phyloP scores from a whole-genome alignment of 2,113 vertebrate species.

The Chlamydotis undulata region DNA sequence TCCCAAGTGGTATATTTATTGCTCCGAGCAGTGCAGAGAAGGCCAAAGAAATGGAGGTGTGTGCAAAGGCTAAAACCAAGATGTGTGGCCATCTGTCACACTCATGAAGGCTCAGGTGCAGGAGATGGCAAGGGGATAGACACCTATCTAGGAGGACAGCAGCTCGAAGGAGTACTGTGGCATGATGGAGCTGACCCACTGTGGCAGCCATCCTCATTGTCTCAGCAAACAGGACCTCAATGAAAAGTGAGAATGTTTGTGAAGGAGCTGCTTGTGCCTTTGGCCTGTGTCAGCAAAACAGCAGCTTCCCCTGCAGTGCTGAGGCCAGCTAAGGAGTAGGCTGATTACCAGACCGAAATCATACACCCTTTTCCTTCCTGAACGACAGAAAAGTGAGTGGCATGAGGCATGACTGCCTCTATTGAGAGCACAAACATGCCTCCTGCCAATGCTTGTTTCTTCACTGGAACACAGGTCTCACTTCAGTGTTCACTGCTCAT shows the following conservation, averaged over 20 bases:
- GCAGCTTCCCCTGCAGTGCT: neutral
- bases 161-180: neutral
- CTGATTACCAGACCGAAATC: neutral
- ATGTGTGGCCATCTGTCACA: neutral
- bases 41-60: neutral
- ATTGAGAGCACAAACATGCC: neutral
- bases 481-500: neutral
- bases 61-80: neutral
- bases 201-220: neutral
- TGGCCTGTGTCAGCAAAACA: neutral
- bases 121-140: neutral
- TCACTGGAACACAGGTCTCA: neutral
- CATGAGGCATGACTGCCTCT: rapidly evolving
- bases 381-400: neutral
- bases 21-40: neutral
- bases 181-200: neutral
- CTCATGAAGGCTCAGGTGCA: neutral
- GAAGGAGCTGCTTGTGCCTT: neutral
- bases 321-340: neutral
- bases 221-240: neutral
- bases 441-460: neutral
- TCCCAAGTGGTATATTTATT: neutral
- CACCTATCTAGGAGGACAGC: neutral
- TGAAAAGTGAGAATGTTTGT: neutral
- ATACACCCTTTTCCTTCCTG: neutral